Evolutionary conservation across 2,113 vertebrate species (phyloP), one percentile per base, ranked within the genome.

Genomic region (Sceloporus tristichus): DNA sequence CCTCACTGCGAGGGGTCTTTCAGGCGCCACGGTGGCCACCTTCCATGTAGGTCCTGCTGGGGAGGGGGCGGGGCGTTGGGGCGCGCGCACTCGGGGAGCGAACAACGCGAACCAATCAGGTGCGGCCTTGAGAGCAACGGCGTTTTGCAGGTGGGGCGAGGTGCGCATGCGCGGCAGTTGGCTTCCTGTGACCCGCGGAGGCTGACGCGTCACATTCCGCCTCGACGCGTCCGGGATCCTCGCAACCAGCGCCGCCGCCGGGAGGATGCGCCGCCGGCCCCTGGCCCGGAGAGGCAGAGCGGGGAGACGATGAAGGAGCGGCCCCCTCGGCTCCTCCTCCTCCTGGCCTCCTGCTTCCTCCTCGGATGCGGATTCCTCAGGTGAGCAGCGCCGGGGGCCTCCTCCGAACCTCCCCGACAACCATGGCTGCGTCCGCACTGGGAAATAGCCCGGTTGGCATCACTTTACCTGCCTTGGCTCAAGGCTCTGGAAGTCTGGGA

Each of bases 261-360:
- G 92, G 85, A 96, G 94, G 96, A 97, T 95, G 97, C 95, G 94
- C 95, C 95, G 95, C 94, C 93, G 84, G 91, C 93, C 79, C 90
- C 88, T 92, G 93, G 91, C 92, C 82, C 95, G 91, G 62, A 88
- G 90, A 95, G 91, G 93, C 23, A 91, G 82, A 92, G 53, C 16
- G 92, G 88, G 94, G 88, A 93, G 90, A 96, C 95, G 87, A 97
- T 96, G 96, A 97, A 87, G 96, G 96, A 95, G 96, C 93, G 92
- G 93, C 91, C 93, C 91, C 94, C 93, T 89, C 94, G 88, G 88
- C 96, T 95, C 94, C 94, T 94, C 59, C 94, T 94, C 59, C 94
- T 95, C 85, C 91, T 96, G 95, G 91, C 92, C 91, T 96, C 93
- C 83, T 96, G 96, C 92, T 93, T 97, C 25, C 91, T 93, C 21